Evolutionary conservation across 2,113 vertebrate genomes (phyloP).

Genomic region (Tor tambroides): DNA sequence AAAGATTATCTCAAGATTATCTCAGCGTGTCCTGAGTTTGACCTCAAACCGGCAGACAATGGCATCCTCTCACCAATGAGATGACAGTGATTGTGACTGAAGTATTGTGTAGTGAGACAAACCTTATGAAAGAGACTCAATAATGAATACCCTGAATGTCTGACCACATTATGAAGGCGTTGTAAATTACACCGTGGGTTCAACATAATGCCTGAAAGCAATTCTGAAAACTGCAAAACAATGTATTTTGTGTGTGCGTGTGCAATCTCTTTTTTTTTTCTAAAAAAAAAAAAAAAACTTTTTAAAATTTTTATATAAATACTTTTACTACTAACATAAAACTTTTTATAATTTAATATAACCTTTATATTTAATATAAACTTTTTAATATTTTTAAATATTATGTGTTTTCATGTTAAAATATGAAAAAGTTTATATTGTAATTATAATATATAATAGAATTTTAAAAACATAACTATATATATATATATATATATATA

Average conservation of each 20-base stretch:
- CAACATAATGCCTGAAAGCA: neutral
- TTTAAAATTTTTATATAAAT: no score
- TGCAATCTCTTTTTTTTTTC: neutral
- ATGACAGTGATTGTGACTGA: slow-evolving; percentile 46
- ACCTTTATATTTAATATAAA: no score
- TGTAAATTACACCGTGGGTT: neutral
- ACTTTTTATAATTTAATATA: no score
- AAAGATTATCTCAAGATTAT: slow-evolving; percentile 1
- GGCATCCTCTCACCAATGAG: neutral
- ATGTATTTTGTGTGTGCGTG: neutral
- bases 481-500: no score
- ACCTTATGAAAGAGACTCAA: slow-evolving; percentile 15
- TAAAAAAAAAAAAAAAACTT: no score
- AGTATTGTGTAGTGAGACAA: slow-evolving; percentile 39
- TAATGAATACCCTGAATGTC: slow-evolving; percentile 40
- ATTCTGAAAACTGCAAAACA: neutral
- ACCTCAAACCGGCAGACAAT: slow-evolving; percentile 33
- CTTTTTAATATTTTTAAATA: no score
- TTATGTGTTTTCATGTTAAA: no score
- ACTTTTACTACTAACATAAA: no score
- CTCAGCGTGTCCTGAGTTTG: slow-evolving; percentile 25
- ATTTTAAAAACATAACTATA: no score
- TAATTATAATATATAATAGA: no score
- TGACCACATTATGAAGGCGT: slow-evolving; percentile 23
- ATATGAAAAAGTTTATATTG: no score